These are phyloP conservation scores for Pangasius djambal DNA, from an alignment of 2,797 vertebrate genomes.

Conservation along the genomic window DNA sequence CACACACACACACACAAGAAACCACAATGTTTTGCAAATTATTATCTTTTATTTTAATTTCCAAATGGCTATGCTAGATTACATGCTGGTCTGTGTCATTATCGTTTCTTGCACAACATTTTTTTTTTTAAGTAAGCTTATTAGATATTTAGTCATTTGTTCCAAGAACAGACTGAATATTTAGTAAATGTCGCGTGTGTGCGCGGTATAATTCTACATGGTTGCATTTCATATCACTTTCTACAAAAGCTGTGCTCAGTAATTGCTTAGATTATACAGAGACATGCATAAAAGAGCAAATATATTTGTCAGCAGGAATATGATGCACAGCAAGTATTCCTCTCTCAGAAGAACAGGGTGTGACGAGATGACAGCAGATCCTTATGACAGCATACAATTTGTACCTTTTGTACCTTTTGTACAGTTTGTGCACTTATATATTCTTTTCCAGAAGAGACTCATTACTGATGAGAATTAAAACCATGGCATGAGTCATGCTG, in stretches of 20 bases:
- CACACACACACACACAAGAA: neutral
- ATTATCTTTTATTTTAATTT: neutral
- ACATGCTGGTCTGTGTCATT: neutral
- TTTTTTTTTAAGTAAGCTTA: neutral
- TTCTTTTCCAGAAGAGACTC: neutral
- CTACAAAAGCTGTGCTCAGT: neutral
- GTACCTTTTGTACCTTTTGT: neutral
- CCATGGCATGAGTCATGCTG: constrained; percentile 26
- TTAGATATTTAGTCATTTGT: neutral
- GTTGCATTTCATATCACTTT: neutral
- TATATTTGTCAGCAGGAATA: constrained; percentile 9
- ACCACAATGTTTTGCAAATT: neutral
- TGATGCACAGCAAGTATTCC: constrained; percentile 3
- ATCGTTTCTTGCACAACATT: neutral
- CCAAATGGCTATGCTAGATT: neutral
- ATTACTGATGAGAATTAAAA: constrained; percentile 5
- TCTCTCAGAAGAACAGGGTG: constrained; percentile 3
- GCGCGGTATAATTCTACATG: neutral
- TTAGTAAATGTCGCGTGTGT: neutral
- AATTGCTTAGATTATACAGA: constrained; percentile 3
- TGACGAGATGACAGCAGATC: neutral
- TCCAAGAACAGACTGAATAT: constrained; percentile 3
- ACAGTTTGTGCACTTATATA: neutral
- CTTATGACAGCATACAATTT: constrained; percentile 2
- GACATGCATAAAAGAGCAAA: neutral